Evolutionary conservation across 2,888 invertebrate genomes (phyloP).

Genomic region (Aporophyla nigra): DNA sequence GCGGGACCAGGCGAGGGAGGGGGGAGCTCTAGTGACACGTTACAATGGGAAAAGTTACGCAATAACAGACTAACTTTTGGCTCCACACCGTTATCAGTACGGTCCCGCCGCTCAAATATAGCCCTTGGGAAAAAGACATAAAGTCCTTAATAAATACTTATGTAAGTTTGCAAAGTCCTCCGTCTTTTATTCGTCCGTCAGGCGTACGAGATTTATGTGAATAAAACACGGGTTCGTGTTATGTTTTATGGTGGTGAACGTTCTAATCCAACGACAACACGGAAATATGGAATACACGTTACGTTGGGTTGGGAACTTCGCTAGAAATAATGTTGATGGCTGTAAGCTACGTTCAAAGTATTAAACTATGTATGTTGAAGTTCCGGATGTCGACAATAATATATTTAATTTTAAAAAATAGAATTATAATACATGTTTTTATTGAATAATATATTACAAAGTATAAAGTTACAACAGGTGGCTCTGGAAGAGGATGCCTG

Average conservation of each 20-base stretch:
- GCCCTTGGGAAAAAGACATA: constrained; percentile 67
- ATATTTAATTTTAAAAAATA: constrained; percentile 1
- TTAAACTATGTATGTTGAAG: constrained; percentile 5
- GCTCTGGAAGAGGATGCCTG: too few species aligned
- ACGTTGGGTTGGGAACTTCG: constrained; percentile 41
- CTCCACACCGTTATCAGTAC: constrained; percentile 65
- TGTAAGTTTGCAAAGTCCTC: constrained; percentile 62
- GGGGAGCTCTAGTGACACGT: constrained; percentile 74
- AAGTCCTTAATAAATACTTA: constrained; percentile 55
- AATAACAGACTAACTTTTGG: constrained; percentile 80
- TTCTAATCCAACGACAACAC: constrained; percentile 68
- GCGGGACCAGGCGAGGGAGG: constrained; percentile 16
- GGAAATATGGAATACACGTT: constrained; percentile 59
- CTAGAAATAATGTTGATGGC: constrained; percentile 62
- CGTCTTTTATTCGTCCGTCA: constrained; percentile 77
- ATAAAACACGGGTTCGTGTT: constrained; percentile 69
- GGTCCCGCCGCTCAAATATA: constrained; percentile 64
- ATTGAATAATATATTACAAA: not conserved
- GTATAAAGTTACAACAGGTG: too few species aligned
- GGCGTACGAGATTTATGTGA: constrained; percentile 78
- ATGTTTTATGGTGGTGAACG: constrained; percentile 75
- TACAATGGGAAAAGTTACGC: constrained; percentile 85
- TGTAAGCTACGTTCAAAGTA: constrained; percentile 28
- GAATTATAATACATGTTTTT: not conserved
- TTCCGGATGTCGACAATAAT: constrained; percentile 22